Conservation (phyloP, 1,140 invertebrate genomes). For the Micrasema minimum region DNA sequence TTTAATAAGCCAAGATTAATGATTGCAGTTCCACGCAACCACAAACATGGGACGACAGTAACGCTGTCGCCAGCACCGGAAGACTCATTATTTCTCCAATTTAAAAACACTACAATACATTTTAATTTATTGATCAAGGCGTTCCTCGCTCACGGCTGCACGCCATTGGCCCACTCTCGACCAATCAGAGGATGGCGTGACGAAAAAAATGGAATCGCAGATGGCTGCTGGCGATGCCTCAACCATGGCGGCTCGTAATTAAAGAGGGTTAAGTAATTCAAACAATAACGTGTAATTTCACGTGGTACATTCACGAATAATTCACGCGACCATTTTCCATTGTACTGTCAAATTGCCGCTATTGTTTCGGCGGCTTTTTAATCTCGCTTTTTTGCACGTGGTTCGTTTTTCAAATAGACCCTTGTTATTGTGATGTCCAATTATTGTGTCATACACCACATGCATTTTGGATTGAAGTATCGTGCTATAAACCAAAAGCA, state of each 20-base stretch:
- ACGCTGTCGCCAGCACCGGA: background rate
- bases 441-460: no score
- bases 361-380: background rate
- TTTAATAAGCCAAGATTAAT: no score
- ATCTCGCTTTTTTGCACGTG: no score
- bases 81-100: conserved; percentile 6
- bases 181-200: conserved; percentile 21
- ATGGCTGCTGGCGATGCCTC: conserved; percentile 21
- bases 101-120: no score
- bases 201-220: conserved; percentile 12
- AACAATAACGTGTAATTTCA: conserved; percentile 22
- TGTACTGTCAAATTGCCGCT: conserved; percentile 16
- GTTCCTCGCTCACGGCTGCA: conserved; percentile 7
- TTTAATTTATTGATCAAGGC: conserved; percentile 18
- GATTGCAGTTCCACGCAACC: background rate
- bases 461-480: no score
- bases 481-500: no score
- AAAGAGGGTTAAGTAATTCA: conserved; percentile 1
- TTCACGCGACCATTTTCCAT: conserved; percentile 20
- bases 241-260: conserved; percentile 14
- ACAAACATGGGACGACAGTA: no score
- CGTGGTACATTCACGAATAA: background rate
- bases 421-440: no score
- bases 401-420: no score
- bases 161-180: conserved; percentile 13